Evolutionary conservation across 2,797 vertebrate species (phyloP).

Genomic region (Gadopsis bispinosus): DNA sequence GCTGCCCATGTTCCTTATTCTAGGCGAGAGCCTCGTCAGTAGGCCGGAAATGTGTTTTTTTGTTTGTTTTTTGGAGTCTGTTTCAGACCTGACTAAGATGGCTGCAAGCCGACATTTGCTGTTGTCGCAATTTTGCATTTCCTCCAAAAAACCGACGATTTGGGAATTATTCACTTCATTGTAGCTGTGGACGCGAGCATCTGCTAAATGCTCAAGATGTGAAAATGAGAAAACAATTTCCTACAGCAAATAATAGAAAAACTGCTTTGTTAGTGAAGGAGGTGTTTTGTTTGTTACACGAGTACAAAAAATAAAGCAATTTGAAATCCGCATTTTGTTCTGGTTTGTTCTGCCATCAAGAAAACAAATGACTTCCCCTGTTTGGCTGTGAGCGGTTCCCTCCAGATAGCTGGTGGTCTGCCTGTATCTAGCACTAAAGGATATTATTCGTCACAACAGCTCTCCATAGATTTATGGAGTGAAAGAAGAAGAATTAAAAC

Average conservation of each 20-base stretch:
- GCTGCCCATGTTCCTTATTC: not conserved
- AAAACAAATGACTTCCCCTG: slow-evolving; percentile 24
- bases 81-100: slow-evolving; percentile 7
- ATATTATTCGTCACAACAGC: slow-evolving; percentile 41
- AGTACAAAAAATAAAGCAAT: slow-evolving; percentile 7
- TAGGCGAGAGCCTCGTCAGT: not conserved
- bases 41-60: not conserved
- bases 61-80: not conserved
- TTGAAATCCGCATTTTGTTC: not conserved
- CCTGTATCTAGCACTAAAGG: slow-evolving; percentile 35
- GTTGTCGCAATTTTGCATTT: not conserved
- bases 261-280: not conserved
- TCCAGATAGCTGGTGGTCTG: slow-evolving; percentile 15
- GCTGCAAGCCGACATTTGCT: slow-evolving; percentile 18
- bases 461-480: slow-evolving; percentile 34
- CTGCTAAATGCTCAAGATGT: not conserved
- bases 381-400: slow-evolving; percentile 17
- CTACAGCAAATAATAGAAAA: not conserved
- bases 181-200: slow-evolving; percentile 5
- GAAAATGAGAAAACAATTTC: not conserved
- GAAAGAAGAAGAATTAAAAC: slow-evolving; percentile 5
- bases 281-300: not conserved
- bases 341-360: slow-evolving; percentile 2
- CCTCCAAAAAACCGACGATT: not conserved
- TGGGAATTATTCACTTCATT: slow-evolving; percentile 6